Percentiles rank a stretch among this genome's conserved stretches.
Evolutionary conservation across 2,113 vertebrate genomes (phyloP).

Genomic region (Tyrannus savana): DNA sequence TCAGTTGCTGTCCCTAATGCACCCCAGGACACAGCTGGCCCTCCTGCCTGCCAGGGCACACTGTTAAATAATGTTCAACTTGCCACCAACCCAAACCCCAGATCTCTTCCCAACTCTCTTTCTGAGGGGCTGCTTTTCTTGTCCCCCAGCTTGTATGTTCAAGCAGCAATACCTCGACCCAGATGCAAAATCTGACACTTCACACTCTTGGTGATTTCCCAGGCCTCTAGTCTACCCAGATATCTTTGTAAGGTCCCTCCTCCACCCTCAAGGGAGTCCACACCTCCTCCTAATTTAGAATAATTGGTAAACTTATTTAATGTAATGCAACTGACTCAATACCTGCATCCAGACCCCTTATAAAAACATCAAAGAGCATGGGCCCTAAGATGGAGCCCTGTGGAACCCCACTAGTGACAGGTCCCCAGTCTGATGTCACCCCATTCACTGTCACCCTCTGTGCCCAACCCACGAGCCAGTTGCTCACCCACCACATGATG

Average conservation of each 20-base stretch:
- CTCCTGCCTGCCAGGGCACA: background rate
- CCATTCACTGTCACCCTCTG: background rate
- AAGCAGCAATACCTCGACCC: background rate
- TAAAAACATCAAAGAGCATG: background rate
- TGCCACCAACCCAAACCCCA: background rate
- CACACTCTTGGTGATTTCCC: fast-evolving
- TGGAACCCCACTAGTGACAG: background rate
- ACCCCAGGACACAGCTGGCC: fast-evolving
- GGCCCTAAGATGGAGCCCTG: background rate
- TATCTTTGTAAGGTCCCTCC: background rate
- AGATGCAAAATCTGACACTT: background rate
- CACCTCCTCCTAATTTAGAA: background rate
- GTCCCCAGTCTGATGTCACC: background rate
- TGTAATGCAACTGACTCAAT: background rate
- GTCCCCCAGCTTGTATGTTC: background rate
- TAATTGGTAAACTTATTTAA: background rate
- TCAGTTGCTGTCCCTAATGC: background rate
- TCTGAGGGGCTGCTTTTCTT: background rate
- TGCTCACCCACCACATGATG: background rate
- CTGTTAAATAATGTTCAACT: no score
- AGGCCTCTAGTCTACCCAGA: background rate
- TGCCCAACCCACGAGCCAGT: fast-evolving
- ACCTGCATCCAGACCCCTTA: background rate
- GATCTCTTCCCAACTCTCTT: background rate
- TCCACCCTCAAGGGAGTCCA: background rate